phyloP scores from a whole-genome alignment of 1,140 invertebrate genomes.

The Pseudomyrmex gracilis region DNA sequence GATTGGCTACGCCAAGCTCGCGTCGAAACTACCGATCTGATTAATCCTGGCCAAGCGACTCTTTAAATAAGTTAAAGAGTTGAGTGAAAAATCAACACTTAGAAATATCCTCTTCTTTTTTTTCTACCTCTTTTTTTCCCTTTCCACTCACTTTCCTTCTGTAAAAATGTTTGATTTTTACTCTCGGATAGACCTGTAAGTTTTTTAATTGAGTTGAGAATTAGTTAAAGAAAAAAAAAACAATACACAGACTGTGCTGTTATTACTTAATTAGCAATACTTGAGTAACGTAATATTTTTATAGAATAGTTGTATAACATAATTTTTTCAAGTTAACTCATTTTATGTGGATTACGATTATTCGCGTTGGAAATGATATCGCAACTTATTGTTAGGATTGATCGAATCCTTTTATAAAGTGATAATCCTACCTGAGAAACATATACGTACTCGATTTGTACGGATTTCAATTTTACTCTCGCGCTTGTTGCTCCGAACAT shows the following conservation, averaged over 20 bases:
- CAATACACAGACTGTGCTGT: background rate
- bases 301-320: conserved; percentile 28
- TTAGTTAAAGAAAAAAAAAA: background rate
- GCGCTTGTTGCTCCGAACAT: conserved; percentile 51
- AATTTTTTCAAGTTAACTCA: conserved; percentile 8
- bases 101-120: background rate
- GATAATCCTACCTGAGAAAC: background rate
- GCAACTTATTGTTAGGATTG: background rate
- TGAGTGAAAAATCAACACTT: background rate
- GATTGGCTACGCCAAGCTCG: conserved; percentile 88
- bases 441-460: conserved; percentile 7
- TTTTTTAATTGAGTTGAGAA: background rate
- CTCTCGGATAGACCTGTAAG: background rate
- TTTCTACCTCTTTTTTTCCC: background rate
- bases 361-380: conserved; percentile 1
- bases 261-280: background rate
- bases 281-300: conserved; percentile 15
- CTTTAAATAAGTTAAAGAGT: conserved; percentile 73
- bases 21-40: conserved; percentile 82
- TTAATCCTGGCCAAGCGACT: conserved; percentile 82
- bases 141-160: conserved; percentile 20
- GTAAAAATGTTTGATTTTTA: background rate
- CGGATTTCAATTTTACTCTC: conserved; percentile 40
- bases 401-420: background rate
- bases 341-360: conserved; percentile 8